Base-by-base conservation (phyloP, 2,113 vertebrate genomes). In the Willisornis vidua region DNA sequence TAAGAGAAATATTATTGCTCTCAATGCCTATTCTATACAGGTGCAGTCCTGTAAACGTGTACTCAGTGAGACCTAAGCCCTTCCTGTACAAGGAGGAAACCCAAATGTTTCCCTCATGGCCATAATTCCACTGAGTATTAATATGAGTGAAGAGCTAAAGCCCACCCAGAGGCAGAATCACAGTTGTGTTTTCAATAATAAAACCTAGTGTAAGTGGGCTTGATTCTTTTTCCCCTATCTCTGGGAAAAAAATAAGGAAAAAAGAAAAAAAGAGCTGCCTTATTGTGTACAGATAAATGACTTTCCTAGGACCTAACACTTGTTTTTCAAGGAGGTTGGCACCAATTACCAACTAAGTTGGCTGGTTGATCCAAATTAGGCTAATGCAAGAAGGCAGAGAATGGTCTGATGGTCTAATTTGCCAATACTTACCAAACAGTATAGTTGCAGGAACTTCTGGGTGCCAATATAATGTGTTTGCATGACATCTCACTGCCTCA, bases 71-170 rank as follows among this genome's bases (percentile, higher is more conserved):
- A 81, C 52, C 45, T 51, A 68, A 85, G 41, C 19, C 63, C 25
- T 84, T 83, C 61, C 24, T 29, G 6, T 8, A 11, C 4, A 46
- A 37, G n/a, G 28, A 77, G 48, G n/a, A 84, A 94, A 93, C 48
- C 23, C 79, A 93, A 65, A 74, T 88, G 72, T 84, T 88, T 88
- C 28, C 68, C 79, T 90, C 45, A 72, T 78, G 83, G 79, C 41
- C 68, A 29, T 52, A 81, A 86, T 80, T 96, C 57, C 66, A 81
- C 84, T 93, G 75, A 43, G 5, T 49, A 75, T 81, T 68, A 95
- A 91, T 90, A 92, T 54, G 17, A 84, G 19, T 33, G 49, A 94
- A 85, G 61, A 86, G 71, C 51, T 85, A 85, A 94, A 90, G 46
- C 48, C 71, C 48, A 91, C 39, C 48, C 65, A 90, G 33, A 90